Percentiles rank a stretch among this genome's conserved stretches.
phyloP scores from a whole-genome alignment of 2,113 vertebrate species.

The Falco punctatus region DNA sequence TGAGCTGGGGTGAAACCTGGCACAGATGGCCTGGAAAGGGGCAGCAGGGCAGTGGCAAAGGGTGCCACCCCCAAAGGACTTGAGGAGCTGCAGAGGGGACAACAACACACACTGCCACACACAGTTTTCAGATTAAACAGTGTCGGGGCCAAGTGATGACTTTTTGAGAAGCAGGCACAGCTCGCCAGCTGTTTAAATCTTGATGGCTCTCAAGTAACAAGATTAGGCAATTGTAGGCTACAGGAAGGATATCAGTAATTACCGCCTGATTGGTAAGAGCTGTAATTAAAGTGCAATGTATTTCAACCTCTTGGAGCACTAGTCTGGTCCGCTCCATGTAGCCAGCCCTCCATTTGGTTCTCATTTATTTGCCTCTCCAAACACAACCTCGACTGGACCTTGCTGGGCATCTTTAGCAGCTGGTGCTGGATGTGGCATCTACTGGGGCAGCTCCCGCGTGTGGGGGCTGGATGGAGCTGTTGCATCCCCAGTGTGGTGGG shows the following conservation, averaged over 20 bases:
- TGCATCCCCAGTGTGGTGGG: not conserved
- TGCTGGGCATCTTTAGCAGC: not conserved
- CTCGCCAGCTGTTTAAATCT: slow-evolving; percentile 82
- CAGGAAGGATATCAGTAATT: slow-evolving; percentile 88
- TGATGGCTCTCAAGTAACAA: slow-evolving; percentile 80
- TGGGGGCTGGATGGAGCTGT: not conserved
- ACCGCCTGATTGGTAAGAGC: slow-evolving; percentile 83
- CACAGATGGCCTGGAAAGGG: not conserved
- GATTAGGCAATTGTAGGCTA: slow-evolving; percentile 82
- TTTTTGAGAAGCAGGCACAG: slow-evolving; percentile 57
- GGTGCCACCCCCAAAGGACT: not conserved
- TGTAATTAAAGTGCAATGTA: slow-evolving; percentile 80
- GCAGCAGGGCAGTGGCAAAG: rapidly evolving
- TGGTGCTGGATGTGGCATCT: not conserved
- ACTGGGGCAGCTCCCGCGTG: rapidly evolving
- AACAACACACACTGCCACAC: not conserved
- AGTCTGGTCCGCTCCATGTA: not conserved
- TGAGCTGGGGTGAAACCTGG: not conserved
- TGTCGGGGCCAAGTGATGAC: not conserved
- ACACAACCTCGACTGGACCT: not conserved
- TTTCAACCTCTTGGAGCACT: slow-evolving; percentile 1
- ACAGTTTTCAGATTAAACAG: not conserved
- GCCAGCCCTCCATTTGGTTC: slow-evolving; percentile 68
- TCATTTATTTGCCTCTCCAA: slow-evolving; percentile 21
- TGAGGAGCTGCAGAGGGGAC: not conserved